Evolutionary conservation across 2,113 vertebrate genomes (phyloP), one percentile per base, ranked within the genome.

Genomic region (Callopanchax toddi): DNA sequence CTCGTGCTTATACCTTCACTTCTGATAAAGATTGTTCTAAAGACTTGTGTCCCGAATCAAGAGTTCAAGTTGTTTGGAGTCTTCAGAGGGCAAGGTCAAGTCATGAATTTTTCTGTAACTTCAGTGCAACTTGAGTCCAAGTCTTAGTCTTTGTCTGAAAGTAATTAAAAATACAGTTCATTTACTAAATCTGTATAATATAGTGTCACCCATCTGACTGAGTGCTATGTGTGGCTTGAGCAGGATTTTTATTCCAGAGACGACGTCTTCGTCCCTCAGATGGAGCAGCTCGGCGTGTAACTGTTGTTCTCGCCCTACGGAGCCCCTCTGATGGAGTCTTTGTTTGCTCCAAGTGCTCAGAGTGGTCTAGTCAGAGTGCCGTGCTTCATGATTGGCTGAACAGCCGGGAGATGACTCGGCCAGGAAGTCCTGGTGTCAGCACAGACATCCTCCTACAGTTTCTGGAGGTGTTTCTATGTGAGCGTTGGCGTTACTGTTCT

Each of bases 371-470:
- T 29, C 25, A 49, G 32, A 57, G 54, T 13, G 39, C 40, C 5
- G 17, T n/a, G 21, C 46, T 25, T 40, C 6, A 4, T 2, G 26
- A 53, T 13, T n/a, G 10, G 37, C 42, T 17, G 11, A 71, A 29
- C 43, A 65, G 34, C 67, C 5, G 8, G 18, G n/a, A 66, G 51
- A 69, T 15, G 60, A 79, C 71, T 63, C 46, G 57, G n/a, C 29
- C 39, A 37, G 54, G 53, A 60, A 64, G 67, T 29, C 59, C 49
- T 62, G 1, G 18, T 76, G 68, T 76, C 34, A 59, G 73, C 45
- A 8, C 17, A 58, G 68, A 75, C 70, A 60, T 48, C 52, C 69
- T 32, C 61, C 54, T 34, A n/a, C 59, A 13, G 12, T 25, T 70
- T 81, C 74, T 60, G 22, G 74, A 74, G 50, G 26, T 34, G 40